Evolutionary conservation across 2,113 vertebrate species (phyloP), one percentile per base, ranked within the genome.

Genomic region (Phaetusa simplex): DNA sequence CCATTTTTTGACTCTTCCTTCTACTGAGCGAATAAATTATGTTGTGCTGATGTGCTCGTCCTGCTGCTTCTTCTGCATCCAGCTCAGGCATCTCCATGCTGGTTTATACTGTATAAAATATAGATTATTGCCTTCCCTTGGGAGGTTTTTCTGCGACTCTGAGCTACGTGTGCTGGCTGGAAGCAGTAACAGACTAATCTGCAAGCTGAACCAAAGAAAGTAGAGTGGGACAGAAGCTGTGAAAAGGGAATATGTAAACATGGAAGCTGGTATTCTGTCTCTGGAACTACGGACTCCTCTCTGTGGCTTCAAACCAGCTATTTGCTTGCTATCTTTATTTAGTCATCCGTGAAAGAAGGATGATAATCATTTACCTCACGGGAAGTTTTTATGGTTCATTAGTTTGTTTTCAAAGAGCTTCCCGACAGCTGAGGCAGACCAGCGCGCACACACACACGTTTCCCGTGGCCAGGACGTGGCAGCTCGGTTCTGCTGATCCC

Each of bases 271-370:
- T 76, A 20, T 43, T 47, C 64, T 86, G 14, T 70, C 88, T 88
- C 80, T 96, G 77, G 32, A 94, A 64, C 65, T 82, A 71, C 38
- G 74, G 83, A 43, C 55, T 91, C 78, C 47, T 71, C 40, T 58
- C 30, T 59, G 55, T 67, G 45, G 36, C 61, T 95, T 91, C 61
- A 85, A 70, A 87, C 6, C 19, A 82, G n/a, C 40, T 89, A 22
- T 82, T 92, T 94, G 55, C 78, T 81, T 74, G 24, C 30, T 65
- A 24, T 70, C 65, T 89, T 79, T 93, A 85, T 96, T 96, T 94
- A 95, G 55, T 76, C 56, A 65, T 76, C 61, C 65, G 84, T 55
- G 56, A 89, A 93, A 91, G 78, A 86, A 64, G 30, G 52, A 47
- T 79, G 66, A 79, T 87, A 93, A 74, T 88, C 88, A 74, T 93